These are phyloP conservation scores for Spodoptera picta DNA, from an alignment of 2,888 invertebrate genomes.

Conservation along the genomic window DNA sequence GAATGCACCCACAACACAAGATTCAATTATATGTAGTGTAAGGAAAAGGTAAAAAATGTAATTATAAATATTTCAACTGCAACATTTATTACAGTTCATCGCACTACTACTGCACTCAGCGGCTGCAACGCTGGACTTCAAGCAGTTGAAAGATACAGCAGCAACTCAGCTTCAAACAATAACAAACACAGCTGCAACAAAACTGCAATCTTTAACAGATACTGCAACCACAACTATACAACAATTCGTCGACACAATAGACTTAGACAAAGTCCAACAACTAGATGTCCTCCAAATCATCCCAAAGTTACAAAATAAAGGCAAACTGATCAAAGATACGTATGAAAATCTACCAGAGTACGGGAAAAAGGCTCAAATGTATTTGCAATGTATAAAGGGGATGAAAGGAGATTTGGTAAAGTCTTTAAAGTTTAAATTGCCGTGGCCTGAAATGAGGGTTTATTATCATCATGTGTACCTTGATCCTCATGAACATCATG, in stretches of 20 bases:
- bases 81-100: slow-evolving; percentile 48
- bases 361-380: slow-evolving; percentile 35
- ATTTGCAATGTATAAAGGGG: slow-evolving; percentile 44
- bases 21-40: too few species aligned
- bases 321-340: slow-evolving; percentile 47
- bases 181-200: slow-evolving; percentile 68
- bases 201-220: slow-evolving; percentile 58
- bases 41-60: too few species aligned
- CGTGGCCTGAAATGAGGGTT: slow-evolving; percentile 58
- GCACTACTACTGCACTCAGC: slow-evolving; percentile 62
- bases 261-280: slow-evolving; percentile 67
- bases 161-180: slow-evolving; percentile 61
- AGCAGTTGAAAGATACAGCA: not conserved
- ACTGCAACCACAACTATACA: slow-evolving; percentile 63
- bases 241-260: slow-evolving; percentile 65
- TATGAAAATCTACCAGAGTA: slow-evolving; percentile 49
- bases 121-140: slow-evolving; percentile 67
- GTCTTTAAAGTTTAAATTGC: slow-evolving; percentile 59
- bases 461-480: slow-evolving; percentile 32
- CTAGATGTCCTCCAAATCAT: slow-evolving; percentile 66
- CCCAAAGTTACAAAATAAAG: slow-evolving; percentile 60
- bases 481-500: too few species aligned
- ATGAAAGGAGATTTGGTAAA: slow-evolving; percentile 50
- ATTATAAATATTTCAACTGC: too few species aligned
- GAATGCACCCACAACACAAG: too few species aligned